Percentiles rank a stretch among this genome's conserved stretches.
Evolutionary conservation across 2,797 vertebrate genomes (phyloP).

Genomic region (Sitta carolinensis): DNA sequence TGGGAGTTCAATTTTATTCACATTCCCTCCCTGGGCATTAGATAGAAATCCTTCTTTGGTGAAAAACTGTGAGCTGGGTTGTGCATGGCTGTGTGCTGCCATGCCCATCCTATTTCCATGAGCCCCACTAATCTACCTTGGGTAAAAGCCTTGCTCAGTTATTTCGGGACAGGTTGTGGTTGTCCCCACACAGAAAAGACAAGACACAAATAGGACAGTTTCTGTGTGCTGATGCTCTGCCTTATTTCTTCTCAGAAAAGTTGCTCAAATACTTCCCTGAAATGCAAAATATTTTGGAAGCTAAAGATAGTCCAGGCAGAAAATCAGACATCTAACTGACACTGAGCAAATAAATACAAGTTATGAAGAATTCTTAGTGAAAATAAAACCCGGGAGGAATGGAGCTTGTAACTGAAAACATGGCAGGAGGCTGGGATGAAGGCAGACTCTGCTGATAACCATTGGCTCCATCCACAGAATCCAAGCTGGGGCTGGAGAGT

Average conservation of each 20-base stretch:
- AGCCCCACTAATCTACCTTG: fast-evolving
- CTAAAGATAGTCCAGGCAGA: constrained; percentile 57
- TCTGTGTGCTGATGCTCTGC: neutral
- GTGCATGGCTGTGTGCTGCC: fast-evolving
- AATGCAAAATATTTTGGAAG: constrained; percentile 60
- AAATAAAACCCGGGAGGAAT: constrained; percentile 34
- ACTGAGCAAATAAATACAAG: constrained; percentile 58
- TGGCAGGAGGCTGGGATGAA: neutral
- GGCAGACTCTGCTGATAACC: neutral
- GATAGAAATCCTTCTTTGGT: neutral
- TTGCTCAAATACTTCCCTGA: constrained; percentile 13
- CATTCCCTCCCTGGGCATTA: neutral
- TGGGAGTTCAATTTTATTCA: neutral
- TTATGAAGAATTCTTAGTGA: constrained; percentile 42
- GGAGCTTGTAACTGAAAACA: neutral
- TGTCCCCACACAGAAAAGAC: neutral
- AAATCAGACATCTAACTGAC: constrained; percentile 50
- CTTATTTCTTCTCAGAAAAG: constrained; percentile 21
- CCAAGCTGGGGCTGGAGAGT: neutral
- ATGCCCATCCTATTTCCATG: neutral
- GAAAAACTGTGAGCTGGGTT: neutral
- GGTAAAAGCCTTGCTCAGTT: fast-evolving
- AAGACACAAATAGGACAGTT: neutral
- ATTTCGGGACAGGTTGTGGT: neutral
- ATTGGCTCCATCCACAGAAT: neutral